phyloP scores from a whole-genome alignment of 2,888 invertebrate species.

The Ormyrus labotus region DNA sequence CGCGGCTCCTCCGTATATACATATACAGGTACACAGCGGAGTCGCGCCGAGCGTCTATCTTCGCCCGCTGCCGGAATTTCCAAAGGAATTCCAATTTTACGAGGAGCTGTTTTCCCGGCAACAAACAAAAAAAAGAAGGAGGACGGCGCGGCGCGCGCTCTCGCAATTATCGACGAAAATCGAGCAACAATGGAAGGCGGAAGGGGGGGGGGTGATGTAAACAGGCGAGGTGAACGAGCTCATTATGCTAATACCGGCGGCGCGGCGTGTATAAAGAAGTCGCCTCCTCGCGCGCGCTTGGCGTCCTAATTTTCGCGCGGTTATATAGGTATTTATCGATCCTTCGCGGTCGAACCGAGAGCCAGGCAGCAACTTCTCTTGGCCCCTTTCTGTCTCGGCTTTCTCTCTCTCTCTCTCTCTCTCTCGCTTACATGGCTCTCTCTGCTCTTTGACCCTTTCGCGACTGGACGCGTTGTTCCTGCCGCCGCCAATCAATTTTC shows the following conservation, averaged over 20 bases:
- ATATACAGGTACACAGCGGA: neutral
- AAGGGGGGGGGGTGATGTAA: no score
- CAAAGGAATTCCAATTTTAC: slow-evolving; percentile 39
- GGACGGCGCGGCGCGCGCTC: neutral
- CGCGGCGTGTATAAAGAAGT: slow-evolving; percentile 11
- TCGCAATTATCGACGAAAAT: no score
- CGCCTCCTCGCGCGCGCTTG: neutral
- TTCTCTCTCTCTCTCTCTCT: no score
- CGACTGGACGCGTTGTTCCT: no score
- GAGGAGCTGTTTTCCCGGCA: neutral
- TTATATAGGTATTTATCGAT: slow-evolving; percentile 43
- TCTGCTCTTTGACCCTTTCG: neutral
- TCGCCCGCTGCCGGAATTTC: neutral
- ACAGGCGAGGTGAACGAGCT: no score
- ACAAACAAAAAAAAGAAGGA: neutral
- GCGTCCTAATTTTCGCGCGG: slow-evolving; percentile 52
- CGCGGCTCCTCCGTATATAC: neutral
- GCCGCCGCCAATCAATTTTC: neutral
- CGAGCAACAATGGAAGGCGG: no score
- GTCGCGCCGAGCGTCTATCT: neutral
- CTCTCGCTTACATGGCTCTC: no score
- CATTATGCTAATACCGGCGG: neutral
- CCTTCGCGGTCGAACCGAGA: slow-evolving; percentile 47
- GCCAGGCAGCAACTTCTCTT: neutral
- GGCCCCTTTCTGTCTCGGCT: no score